Base-by-base conservation (phyloP, 37 sponge, comb jelly and placozoan species). In the Agelas oroides region DNA sequence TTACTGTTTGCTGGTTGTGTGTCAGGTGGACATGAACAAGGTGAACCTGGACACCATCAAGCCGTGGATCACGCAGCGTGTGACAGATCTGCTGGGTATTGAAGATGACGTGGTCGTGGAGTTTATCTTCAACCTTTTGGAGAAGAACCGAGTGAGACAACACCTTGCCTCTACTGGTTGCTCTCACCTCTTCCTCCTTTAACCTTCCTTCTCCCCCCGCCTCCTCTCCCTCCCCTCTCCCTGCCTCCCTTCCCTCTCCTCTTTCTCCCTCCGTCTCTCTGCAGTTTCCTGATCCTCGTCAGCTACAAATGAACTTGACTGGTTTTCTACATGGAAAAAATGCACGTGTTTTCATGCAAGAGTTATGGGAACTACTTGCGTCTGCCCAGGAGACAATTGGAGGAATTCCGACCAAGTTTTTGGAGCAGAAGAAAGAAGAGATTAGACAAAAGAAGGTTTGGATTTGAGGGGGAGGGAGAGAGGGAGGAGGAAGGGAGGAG, bases 361-460 rank as follows among this genome's bases (percentile, higher is more conserved):
- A 98, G 69, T 84, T 98, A 39, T 98, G 99, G 99, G 93, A 92
- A 13, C 84, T 94, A 40, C 83, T 98, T 35, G 30, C 76, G 0
- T 91, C 92, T 71, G 99, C 99, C 12, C 99, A 98, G 70, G 93
- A 98, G 56, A 94, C 89, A 61, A 72, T 90, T 20, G 91, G 95
- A 53, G 93, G 91, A 17, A 92, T 96, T 20, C 99, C 99, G 20
- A 59, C 91, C 8, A 64, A 73, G 19, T 87, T 98, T 52, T 31
- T 98, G 53, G 99, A 96, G 63, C 79, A 96, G 82, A 98, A 98
- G 88, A 98, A 96, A 67, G 95, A 94, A 20, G 96, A 96, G 68
- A 89, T 98, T 12, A 81, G 92, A 20, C 89, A 79, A 57, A 86
- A 92, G 78, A 93, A 80, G 81, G n/a, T 80, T 31, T 36, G 37